These are phyloP conservation scores for Leucoraja erinaceus DNA, from an alignment of 2,113 vertebrate genomes.

Conservation along the genomic window DNA sequence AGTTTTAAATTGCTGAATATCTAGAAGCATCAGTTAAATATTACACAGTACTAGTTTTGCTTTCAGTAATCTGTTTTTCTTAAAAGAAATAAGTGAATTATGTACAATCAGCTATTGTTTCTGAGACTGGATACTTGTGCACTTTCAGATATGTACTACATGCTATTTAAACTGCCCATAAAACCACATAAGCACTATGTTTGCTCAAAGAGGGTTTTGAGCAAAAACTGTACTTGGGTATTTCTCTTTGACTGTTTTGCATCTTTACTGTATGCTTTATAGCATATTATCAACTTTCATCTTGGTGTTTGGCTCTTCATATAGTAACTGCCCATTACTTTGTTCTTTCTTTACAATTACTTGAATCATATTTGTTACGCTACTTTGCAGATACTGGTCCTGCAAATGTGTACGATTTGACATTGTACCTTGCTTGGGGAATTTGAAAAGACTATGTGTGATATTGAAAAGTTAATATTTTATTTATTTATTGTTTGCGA, in stretches of 20 bases:
- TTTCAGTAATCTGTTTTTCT: neutral
- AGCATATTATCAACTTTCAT: neutral
- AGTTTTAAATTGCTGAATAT: neutral
- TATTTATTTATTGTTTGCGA: too few species aligned
- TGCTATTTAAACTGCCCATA: neutral
- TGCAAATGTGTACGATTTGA: neutral
- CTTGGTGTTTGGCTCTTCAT: neutral
- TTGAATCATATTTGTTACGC: neutral
- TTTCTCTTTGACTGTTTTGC: neutral
- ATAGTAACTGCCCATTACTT: neutral
- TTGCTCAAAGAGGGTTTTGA: neutral
- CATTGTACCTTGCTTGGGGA: neutral
- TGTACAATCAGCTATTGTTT: neutral
- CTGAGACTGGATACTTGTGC: neutral
- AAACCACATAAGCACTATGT: neutral
- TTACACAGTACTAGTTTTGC: neutral
- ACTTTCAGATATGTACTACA: neutral
- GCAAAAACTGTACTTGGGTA: neutral
- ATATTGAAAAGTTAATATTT: too few species aligned
- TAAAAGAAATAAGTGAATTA: neutral
- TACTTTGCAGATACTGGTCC: neutral
- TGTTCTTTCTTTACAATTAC: neutral
- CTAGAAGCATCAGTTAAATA: neutral
- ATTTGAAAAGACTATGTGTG: too few species aligned
- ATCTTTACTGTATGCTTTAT: neutral